Evolutionary conservation across 2,113 vertebrate species (phyloP), one percentile per base, ranked within the genome.

Genomic region (Plecotus auritus): DNA sequence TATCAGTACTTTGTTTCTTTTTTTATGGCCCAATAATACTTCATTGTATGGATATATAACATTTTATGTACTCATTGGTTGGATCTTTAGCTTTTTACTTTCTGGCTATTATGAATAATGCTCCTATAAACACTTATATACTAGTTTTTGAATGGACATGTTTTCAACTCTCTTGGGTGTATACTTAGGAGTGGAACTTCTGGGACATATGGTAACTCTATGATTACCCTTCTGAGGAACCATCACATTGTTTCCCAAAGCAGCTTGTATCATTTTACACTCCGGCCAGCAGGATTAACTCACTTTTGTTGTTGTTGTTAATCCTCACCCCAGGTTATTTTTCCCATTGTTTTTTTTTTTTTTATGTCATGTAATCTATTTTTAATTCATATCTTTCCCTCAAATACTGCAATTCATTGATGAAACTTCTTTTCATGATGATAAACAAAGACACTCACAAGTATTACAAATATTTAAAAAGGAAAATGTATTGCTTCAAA

Each of bases 371-470:
- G 49, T 42, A 18, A 59, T 59, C 23, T 88, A 69, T 95, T 96
- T 94, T 51, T 67, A 87, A 70, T 28, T 64, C 30, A 81, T 94
- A 6, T 8, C 67, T 94, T 49, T 51, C 42, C 94, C 12, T 77
- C 85, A 95, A 96, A 92, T 93, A 96, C 42, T 85, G 16, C 7
- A 93, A 73, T 93, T 97, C 87, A 77, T 90, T 96, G 96, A 96
- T 96, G 45, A 86, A 98, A 91, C 13, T 84, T 59, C 56, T 59
- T 95, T 37, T 42, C 74, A 18, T 45, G 37, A 1, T 92, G 11
- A 83, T 96, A 56, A 97, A 85, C 22, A 97, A 92, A 88, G 84
- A 67, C 67, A 86, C 77, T 95, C 51, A 59, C 22, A 59, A 59
- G 9, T 59, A 59, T 59, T 59, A 59, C 4, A 59, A 59, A 59